Percentiles rank a stretch among this genome's conserved stretches.
These are phyloP conservation scores for Calliphora vomitoria DNA, from an alignment of 2,888 invertebrate species.

Conservation along the genomic window DNA sequence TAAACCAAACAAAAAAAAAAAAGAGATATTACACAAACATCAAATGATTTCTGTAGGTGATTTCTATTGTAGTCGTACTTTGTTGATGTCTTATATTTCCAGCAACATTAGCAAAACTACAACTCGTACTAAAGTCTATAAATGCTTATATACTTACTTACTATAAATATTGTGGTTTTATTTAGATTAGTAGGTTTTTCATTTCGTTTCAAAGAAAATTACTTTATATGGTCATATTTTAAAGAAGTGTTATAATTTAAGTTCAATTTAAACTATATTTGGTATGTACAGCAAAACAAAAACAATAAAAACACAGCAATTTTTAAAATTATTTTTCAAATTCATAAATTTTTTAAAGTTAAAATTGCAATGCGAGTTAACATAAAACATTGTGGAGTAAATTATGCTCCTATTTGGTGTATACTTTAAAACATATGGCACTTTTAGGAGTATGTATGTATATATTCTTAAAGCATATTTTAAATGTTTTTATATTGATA, in stretches of 20 bases:
- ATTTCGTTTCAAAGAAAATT: slow-evolving; percentile 4
- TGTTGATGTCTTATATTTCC: slow-evolving; percentile 30
- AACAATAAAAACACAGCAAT: slow-evolving; percentile 6
- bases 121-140: background rate
- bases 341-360: background rate
- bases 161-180: slow-evolving; percentile 58
- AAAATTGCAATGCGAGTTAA: background rate
- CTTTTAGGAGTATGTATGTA: background rate
- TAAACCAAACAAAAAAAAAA: background rate
- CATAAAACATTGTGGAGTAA: background rate
- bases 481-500: slow-evolving; percentile 9
- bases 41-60: slow-evolving; percentile 66
- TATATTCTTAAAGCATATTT: background rate
- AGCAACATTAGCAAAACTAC: slow-evolving; percentile 7
- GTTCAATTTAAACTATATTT: slow-evolving; percentile 65
- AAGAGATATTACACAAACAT: slow-evolving; percentile 62
- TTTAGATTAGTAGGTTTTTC: slow-evolving; percentile 46
- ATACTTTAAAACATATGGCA: slow-evolving; percentile 26
- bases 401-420: background rate
- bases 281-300: slow-evolving; percentile 17
- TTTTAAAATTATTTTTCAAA: slow-evolving; percentile 17
- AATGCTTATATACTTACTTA: background rate
- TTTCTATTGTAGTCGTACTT: slow-evolving; percentile 61
- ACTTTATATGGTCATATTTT: slow-evolving; percentile 63
- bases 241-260: slow-evolving; percentile 72